Evolutionary conservation across 2,113 vertebrate species (phyloP), one percentile per base, ranked within the genome.

Genomic region (Corythaixoides concolor): DNA sequence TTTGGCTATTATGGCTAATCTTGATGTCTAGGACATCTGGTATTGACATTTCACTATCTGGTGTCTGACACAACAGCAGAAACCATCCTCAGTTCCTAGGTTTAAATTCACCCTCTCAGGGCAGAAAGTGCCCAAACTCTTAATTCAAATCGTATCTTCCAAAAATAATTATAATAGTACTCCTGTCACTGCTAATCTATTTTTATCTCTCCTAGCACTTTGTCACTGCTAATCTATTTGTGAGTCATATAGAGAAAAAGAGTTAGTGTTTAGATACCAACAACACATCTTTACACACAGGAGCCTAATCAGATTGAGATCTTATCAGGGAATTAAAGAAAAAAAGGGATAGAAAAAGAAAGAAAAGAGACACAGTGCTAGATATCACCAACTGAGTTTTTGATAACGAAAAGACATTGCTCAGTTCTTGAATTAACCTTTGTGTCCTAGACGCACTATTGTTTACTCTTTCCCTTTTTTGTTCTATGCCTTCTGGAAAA

Each of bases 351-450:
- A 52, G 74, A 39, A 79, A 39, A 82, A 77, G 79, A 96, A 94
- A 92, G 87, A 93, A 90, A 80, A 95, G 81, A 96, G 91, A 94
- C 85, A 95, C 74, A 62, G 90, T 63, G 72, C 63, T 97, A 89
- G 91, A 97, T 95, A 97, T 91, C 96, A 93, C 95, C 95, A 96
- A 97, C 88, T 39, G 73, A 96, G 85, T 95, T 98, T 98, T 96
- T 97, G 92, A 97, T 97, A 98, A 97, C 22, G 9, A 96, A 97
- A 97, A 98, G 94, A 97, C 96, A 97, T 91, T 97, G 97, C 95
- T 98, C 81, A 72, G 94, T 98, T 98, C 96, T 98, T 97, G 97
- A 97, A 97, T 98, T 98, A 98, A 98, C 98, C 98, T 98, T 97
- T 98, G 93, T 97, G 97, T 98, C 97, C 97, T 98, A 97, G 95